phyloP scores from a whole-genome alignment of 2,888 invertebrate genomes.

The Melieria picta region DNA sequence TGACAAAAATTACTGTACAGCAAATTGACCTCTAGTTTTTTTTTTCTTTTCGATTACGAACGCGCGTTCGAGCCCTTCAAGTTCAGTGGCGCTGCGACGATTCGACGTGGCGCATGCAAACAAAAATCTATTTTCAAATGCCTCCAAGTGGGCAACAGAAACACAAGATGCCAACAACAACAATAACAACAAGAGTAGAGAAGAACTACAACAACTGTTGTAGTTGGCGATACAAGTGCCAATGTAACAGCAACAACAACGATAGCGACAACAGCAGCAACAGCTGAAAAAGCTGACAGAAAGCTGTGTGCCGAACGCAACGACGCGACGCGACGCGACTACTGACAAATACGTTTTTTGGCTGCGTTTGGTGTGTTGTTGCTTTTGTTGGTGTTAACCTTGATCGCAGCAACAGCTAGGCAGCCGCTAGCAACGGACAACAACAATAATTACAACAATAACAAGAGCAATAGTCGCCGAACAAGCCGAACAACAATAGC shows the following conservation, averaged over 20 bases:
- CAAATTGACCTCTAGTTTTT: slow-evolving; percentile 8
- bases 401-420: too few relatives aligned
- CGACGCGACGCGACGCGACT: too few relatives aligned
- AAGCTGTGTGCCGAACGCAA: too few relatives aligned
- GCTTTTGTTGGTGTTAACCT: too few relatives aligned
- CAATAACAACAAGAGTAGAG: slow-evolving; percentile 42
- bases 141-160: not conserved
- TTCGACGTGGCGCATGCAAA: not conserved
- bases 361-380: too few relatives aligned
- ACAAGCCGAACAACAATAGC: too few relatives aligned
- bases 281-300: too few relatives aligned
- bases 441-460: too few relatives aligned
- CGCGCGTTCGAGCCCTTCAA: slow-evolving; percentile 5
- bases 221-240: slow-evolving; percentile 19
- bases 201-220: slow-evolving; percentile 3
- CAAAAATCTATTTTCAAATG: not conserved
- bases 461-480: too few relatives aligned
- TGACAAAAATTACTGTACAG: not conserved
- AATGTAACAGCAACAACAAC: slow-evolving; percentile 13
- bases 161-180: slow-evolving; percentile 14
- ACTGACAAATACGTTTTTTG: too few relatives aligned
- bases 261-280: not conserved
- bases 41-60: slow-evolving; percentile 8
- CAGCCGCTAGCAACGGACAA: too few relatives aligned
- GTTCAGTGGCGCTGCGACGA: not conserved